These are phyloP conservation scores for Sarcophaga bullata DNA, from an alignment of 1,140 invertebrate species.

Conservation along the genomic window DNA sequence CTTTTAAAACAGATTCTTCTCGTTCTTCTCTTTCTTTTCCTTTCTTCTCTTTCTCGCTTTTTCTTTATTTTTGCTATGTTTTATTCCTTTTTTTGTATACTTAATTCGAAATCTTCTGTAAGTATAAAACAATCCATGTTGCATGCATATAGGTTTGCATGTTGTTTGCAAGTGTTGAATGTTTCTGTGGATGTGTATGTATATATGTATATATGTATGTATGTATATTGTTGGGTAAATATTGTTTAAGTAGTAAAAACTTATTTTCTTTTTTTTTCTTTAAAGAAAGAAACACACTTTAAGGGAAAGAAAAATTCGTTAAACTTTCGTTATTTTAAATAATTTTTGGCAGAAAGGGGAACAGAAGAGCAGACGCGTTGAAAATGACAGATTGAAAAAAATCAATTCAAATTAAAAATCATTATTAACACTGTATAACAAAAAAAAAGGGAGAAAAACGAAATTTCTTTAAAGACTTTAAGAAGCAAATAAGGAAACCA, in stretches of 20 bases:
- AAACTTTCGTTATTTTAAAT: not conserved
- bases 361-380: no score
- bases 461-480: no score
- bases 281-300: not conserved
- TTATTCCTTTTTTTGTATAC: not conserved
- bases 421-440: no score
- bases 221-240: conserved; percentile 16
- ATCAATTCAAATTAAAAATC: no score
- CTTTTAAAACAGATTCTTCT: not conserved
- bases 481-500: no score
- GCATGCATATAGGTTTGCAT: no score
- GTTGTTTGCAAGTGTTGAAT: no score
- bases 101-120: conserved; percentile 14
- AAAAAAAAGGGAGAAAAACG: no score
- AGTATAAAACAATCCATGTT: not conserved
- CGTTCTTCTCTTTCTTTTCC: not conserved
- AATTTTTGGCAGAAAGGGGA: not conserved
- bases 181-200: no score
- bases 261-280: not conserved
- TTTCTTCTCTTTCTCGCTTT: not conserved
- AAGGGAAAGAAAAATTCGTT: not conserved
- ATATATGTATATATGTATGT: not conserved
- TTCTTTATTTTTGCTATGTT: not conserved
- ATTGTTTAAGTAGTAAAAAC: conserved; percentile 24
- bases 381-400: no score